phyloP scores from a whole-genome alignment of 1,140 invertebrate species.

The Microplitis demolitor region DNA sequence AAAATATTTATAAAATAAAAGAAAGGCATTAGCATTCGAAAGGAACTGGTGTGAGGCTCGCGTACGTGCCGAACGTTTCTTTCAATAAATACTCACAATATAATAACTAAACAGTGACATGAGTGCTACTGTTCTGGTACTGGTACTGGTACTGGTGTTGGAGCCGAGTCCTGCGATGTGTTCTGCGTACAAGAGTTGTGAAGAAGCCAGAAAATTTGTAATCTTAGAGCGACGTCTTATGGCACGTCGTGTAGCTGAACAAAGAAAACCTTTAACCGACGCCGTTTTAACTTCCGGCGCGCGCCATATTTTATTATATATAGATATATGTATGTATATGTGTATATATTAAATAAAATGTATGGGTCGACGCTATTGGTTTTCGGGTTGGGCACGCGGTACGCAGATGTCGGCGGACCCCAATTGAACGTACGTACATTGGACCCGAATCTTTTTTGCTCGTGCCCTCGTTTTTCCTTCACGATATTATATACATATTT shows the following conservation, averaged over 20 bases:
- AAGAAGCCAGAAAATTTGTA: constrained; percentile 36
- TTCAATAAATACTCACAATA: background rate
- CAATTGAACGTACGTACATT: constrained; percentile 23
- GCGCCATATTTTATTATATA: background rate
- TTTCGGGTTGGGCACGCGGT: constrained; percentile 28
- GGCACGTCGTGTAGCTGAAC: constrained; percentile 9
- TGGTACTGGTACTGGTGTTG: too few species aligned
- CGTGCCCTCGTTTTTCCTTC: constrained; percentile 12
- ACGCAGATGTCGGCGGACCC: constrained; percentile 27
- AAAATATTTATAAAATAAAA: background rate
- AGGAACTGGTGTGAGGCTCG: background rate
- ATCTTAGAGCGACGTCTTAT: constrained; percentile 35
- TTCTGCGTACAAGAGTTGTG: too few species aligned
- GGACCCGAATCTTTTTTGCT: constrained; percentile 9
- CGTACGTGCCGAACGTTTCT: background rate
- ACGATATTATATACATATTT: background rate
- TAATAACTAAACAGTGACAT: too few species aligned
- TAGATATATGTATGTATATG: background rate
- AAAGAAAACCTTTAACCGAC: background rate
- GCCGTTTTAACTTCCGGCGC: constrained; percentile 20
- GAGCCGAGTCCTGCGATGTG: too few species aligned
- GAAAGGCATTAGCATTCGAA: constrained; percentile 8
- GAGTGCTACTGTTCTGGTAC: too few species aligned
- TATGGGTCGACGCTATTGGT: background rate
- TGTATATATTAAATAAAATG: background rate